Percentiles rank a stretch among this genome's conserved stretches.
Evolutionary conservation across 2,888 invertebrate species (phyloP).

Genomic region (Agonopterix subpropinquella): DNA sequence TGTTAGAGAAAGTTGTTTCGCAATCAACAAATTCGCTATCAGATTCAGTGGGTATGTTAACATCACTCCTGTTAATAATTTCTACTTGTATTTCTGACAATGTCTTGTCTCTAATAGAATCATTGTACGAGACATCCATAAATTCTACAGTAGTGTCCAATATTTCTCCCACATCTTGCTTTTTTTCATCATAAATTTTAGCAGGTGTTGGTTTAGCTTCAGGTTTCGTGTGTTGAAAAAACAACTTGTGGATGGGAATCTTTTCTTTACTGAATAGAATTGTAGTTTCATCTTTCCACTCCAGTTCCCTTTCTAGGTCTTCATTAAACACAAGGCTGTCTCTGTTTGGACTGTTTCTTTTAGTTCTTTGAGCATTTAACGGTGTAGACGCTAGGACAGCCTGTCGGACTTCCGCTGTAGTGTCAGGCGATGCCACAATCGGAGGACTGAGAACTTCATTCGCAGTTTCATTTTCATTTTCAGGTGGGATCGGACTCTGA

Average conservation of each 20-base stretch:
- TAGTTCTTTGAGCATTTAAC: conserved; percentile 32
- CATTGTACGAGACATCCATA: conserved; percentile 57
- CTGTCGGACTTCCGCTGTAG: conserved; percentile 8
- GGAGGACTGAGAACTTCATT: conserved; percentile 15
- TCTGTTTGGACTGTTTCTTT: conserved; percentile 50
- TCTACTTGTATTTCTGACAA: conserved; percentile 20
- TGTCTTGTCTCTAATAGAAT: conserved; percentile 35
- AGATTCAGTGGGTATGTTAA: conserved; percentile 31
- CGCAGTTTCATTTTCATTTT: conserved; percentile 16
- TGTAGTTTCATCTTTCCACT: conserved; percentile 63
- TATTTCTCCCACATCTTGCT: conserved; percentile 10
- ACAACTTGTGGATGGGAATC: conserved; percentile 50
- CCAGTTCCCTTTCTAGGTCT: conserved; percentile 57
- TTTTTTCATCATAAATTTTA: conserved; percentile 8
- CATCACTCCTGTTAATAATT: background rate
- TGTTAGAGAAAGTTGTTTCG: conserved; percentile 57
- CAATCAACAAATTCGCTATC: conserved; percentile 65
- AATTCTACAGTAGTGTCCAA: conserved; percentile 44
- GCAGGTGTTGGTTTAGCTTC: background rate
- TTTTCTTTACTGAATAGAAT: conserved; percentile 57
- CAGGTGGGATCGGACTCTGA: conserved; percentile 54
- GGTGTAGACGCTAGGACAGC: conserved; percentile 49
- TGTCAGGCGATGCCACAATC: conserved; percentile 11
- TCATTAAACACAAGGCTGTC: conserved; percentile 60
- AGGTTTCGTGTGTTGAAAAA: background rate